phyloP scores from a whole-genome alignment of 2,888 invertebrate species.

The Papilio elwesi region DNA sequence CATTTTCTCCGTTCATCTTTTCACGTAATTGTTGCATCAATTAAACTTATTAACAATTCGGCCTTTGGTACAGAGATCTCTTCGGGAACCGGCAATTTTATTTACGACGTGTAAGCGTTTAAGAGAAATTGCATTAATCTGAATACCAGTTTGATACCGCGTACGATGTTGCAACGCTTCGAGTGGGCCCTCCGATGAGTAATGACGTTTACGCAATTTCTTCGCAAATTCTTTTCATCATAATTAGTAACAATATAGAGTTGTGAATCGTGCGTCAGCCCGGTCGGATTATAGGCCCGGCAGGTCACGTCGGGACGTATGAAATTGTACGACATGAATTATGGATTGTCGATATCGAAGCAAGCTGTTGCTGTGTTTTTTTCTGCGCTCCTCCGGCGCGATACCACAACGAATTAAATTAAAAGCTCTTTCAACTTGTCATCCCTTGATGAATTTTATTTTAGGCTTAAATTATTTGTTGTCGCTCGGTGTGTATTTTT shows the following conservation, averaged over 20 bases:
- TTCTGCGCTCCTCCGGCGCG: slow-evolving; percentile 75
- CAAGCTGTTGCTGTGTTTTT: slow-evolving; percentile 84
- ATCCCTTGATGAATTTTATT: slow-evolving; percentile 81
- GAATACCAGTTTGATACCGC: slow-evolving; percentile 83
- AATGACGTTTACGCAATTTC: slow-evolving; percentile 56
- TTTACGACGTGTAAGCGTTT: slow-evolving; percentile 84
- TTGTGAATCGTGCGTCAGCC: slow-evolving; percentile 58
- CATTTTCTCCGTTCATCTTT: slow-evolving; percentile 48
- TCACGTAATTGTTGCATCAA: slow-evolving; percentile 66
- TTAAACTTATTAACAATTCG: slow-evolving; percentile 69
- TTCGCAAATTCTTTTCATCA: slow-evolving; percentile 55
- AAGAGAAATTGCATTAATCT: slow-evolving; percentile 85
- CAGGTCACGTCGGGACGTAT: slow-evolving; percentile 68
- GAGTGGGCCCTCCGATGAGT: slow-evolving; percentile 56
- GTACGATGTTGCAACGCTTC: slow-evolving; percentile 82
- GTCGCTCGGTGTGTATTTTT: slow-evolving; percentile 32
- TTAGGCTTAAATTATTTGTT: slow-evolving; percentile 64
- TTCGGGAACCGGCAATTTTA: slow-evolving; percentile 79
- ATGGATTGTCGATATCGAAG: slow-evolving; percentile 84
- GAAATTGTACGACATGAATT: slow-evolving; percentile 84
- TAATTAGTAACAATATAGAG: slow-evolving; percentile 56
- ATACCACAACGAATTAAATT: slow-evolving; percentile 84
- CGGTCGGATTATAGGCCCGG: slow-evolving; percentile 57
- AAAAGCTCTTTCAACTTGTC: slow-evolving; percentile 85
- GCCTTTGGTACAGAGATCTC: slow-evolving; percentile 63